These are phyloP conservation scores for Galemys pyrenaicus DNA, from an alignment of 2,113 vertebrate species.

Conservation along the genomic window DNA sequence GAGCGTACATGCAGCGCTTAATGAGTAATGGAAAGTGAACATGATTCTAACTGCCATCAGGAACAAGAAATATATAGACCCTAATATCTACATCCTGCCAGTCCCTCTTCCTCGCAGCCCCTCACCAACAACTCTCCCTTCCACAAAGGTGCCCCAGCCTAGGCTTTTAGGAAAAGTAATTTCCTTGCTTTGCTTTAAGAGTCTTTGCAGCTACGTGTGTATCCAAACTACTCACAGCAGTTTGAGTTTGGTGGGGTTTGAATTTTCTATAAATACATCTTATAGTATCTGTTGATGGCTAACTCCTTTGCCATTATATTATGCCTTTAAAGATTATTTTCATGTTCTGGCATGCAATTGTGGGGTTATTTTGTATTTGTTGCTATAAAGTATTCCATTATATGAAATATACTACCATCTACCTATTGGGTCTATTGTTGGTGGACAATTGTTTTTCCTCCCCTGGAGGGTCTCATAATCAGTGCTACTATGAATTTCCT, in stretches of 20 bases:
- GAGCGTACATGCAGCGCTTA: neutral
- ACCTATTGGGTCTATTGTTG: neutral
- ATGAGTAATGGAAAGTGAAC: neutral
- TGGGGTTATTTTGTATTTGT: neutral
- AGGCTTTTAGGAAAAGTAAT: neutral
- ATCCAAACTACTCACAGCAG: neutral
- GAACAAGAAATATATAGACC: neutral
- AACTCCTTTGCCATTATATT: neutral
- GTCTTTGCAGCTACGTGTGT: neutral
- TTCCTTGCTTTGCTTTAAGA: neutral
- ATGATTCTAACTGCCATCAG: neutral
- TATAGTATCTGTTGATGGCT: neutral
- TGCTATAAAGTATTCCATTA: neutral
- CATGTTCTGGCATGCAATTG: neutral
- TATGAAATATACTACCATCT: neutral
- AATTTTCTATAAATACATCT: neutral
- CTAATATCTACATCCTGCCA: too few relatives aligned
- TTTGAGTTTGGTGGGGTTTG: neutral
- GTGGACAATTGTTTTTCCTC: neutral
- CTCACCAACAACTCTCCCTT: neutral
- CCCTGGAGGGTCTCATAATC: neutral
- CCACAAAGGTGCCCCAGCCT: neutral
- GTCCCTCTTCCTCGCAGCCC: accelerated
- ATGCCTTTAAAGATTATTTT: neutral
- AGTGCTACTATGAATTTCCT: neutral